A percentile compares a stretch with the other conserved stretches of the same genome.
phyloP scores from a whole-genome alignment of 2,888 invertebrate genomes.

The Calameuta filiformis region DNA sequence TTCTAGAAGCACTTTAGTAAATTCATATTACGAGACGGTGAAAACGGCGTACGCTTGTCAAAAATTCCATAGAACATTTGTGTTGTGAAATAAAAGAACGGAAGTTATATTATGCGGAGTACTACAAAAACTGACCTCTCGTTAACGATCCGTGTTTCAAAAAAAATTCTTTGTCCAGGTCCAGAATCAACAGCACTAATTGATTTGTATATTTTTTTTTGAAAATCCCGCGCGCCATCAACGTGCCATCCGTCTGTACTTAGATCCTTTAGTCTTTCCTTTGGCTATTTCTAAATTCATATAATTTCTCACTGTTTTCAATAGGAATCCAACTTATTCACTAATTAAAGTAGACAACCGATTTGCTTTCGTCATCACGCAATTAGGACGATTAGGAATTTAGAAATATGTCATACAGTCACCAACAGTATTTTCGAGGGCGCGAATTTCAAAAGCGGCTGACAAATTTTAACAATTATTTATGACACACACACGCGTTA shows the following conservation, averaged over 20 bases:
- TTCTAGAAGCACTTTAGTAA: not conserved
- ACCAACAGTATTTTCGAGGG: not conserved
- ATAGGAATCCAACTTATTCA: not conserved
- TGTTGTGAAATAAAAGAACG: not conserved
- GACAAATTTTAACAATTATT: not conserved
- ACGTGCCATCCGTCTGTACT: not conserved
- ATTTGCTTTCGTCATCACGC: not conserved
- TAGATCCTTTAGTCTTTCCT: not conserved
- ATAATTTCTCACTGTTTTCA: not conserved
- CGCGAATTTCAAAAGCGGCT: not conserved
- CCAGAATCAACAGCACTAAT: not conserved
- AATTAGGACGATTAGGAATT: not conserved
- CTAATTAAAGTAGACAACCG: not conserved
- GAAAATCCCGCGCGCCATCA: not conserved
- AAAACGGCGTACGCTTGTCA: too few species aligned
- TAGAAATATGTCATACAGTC: not conserved
- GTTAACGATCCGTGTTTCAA: not conserved
- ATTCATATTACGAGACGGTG: not conserved
- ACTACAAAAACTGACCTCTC: not conserved
- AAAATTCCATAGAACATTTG: too few species aligned
- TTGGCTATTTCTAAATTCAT: not conserved
- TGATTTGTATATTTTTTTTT: not conserved
- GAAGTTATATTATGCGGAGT: not conserved
- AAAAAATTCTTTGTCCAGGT: not conserved
- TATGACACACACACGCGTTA: not conserved